Evolutionary conservation across 1,140 invertebrate genomes (phyloP), one percentile per base, ranked within the genome.

Genomic region (Rhopalosiphum padi): DNA sequence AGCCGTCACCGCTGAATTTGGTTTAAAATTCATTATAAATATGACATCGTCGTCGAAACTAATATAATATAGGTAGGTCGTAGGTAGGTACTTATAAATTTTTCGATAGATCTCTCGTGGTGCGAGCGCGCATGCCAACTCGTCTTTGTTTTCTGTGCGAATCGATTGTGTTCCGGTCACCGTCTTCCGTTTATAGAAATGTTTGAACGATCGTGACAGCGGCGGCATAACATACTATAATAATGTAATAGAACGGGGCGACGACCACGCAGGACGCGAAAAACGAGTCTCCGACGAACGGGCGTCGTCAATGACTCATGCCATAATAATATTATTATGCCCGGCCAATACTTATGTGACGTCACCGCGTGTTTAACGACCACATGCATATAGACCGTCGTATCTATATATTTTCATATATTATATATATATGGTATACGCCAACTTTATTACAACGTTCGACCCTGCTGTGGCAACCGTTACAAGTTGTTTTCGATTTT

Each of bases 181-280:
- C n/a, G 35, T 92, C 7, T 30, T 92, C 91, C 91, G 91, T 93
- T 93, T 85, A 93, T 93, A 93, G 82, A 86, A 86, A 93, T 55
- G 91, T 93, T 86, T 43, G 60, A n/a, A n/a, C 35, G 23, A 55
- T 53, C 23, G 23, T 41, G 82, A 41, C 41, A 23, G 41, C 41
- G 83, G 8, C 22, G 41, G 83, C 83, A 77, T 87, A 46, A 46
- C 87, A 55, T 23, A 51, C 30, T 21, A 37, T n/a, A 48, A 87
- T 87, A 87, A 87, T 48, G 15, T 37, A 0, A 86, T 46, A n/a
- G 37, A 30, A 86, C 25, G 37, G 37, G 43, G 25, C 30, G 88
- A 68, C 53, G 55, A 90, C 89, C 89, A 90, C 89, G 89, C 89
- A 43, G 55, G 53, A 43, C 51, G 89, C 51, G 53, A 90, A 43